A percentile compares a stretch with the other conserved stretches of the same genome.
Evolutionary conservation across 53 echinoderm and acorn worm species (phyloP).

Genomic region (Holothuria scabra): DNA sequence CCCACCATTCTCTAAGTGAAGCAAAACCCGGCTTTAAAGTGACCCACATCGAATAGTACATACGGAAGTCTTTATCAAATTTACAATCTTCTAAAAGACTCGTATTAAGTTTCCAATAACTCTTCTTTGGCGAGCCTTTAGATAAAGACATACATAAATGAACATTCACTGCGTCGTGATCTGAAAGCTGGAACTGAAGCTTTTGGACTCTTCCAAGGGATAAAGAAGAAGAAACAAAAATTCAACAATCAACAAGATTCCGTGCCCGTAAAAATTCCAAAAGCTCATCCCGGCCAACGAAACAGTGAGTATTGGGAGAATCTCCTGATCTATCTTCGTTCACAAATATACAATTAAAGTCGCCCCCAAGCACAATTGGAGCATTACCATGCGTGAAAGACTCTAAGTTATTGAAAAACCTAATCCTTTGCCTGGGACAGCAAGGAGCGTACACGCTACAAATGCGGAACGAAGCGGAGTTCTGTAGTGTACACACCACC

Average conservation of each 20-base stretch:
- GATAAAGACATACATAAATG: no score
- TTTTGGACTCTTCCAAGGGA: not conserved
- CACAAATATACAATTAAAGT: not conserved
- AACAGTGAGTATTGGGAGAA: not conserved
- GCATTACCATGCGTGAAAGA: no score
- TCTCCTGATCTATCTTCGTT: not conserved
- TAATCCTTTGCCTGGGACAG: no score
- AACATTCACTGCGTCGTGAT: not conserved
- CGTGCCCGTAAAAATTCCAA: no score
- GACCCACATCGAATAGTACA: not conserved
- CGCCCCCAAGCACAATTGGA: not conserved
- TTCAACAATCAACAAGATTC: no score
- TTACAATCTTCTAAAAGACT: not conserved
- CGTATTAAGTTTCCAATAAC: not conserved
- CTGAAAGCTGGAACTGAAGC: not conserved
- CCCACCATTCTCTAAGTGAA: constrained; percentile 18
- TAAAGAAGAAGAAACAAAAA: not conserved
- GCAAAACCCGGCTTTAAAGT: constrained; percentile 8
- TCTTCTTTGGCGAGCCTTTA: not conserved
- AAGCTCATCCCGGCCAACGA: no score
- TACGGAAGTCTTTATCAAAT: not conserved
- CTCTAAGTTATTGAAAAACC: no score
- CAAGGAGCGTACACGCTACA: no score
- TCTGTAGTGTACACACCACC: no score
- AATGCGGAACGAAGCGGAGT: no score